phyloP scores from a whole-genome alignment of 2,113 vertebrate genomes.

The Oreochromis tanganicae region DNA sequence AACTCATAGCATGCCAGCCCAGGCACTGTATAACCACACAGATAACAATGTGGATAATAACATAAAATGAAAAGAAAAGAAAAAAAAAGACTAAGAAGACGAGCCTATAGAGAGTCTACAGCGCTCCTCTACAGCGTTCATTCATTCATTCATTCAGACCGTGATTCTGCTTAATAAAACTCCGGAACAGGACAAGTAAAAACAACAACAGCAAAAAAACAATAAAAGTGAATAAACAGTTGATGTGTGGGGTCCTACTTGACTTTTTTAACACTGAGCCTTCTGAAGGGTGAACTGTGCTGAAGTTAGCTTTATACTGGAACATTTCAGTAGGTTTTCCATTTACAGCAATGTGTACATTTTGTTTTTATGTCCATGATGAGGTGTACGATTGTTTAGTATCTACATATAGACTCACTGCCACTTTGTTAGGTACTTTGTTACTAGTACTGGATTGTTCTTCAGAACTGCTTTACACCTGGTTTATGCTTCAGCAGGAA shows the following conservation, averaged over 20 bases:
- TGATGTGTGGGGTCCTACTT: background rate
- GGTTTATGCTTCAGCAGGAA: rapidly evolving
- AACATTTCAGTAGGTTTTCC: background rate
- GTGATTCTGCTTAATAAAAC: background rate
- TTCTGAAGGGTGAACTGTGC: background rate
- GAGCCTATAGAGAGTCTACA: background rate
- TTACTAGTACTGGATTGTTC: rapidly evolving
- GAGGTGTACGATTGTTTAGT: background rate
- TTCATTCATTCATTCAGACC: background rate
- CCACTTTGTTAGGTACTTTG: background rate
- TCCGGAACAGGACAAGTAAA: background rate
- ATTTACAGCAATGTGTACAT: background rate
- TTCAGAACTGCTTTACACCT: background rate
- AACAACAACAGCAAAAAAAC: background rate
- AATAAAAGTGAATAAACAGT: background rate
- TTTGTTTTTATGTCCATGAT: background rate
- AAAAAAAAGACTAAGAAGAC: background rate
- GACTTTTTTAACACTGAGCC: background rate
- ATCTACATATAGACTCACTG: background rate
- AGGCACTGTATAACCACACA: background rate
- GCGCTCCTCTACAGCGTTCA: background rate
- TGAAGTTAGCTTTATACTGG: conserved; percentile 9
- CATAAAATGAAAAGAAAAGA: background rate
- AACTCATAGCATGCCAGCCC: background rate
- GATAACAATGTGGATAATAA: background rate